Base-by-base conservation (phyloP, 2,797 vertebrate species). In the Acrossocheilus wenchowensis region DNA sequence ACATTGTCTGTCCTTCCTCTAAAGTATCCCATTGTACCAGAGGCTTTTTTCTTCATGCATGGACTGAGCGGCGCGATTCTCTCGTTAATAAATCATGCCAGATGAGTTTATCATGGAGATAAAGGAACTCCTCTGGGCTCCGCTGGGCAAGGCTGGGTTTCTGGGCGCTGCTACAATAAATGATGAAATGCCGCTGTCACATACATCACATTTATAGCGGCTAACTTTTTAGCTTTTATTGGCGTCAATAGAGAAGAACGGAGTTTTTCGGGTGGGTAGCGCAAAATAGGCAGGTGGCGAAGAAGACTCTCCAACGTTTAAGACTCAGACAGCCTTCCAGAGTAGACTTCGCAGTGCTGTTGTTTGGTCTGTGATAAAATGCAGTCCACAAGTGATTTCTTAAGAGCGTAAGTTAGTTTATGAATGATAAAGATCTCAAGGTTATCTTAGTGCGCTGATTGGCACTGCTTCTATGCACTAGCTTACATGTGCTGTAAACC, bases 61-160 rank as follows among this genome's bases (percentile, higher is more conserved):
- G 82, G 83, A 87, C 85, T 88, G 87, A 88, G 87, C 86, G 93
- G 93, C 92, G 91, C 93, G 93, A 95, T 95, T 95, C 94, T 94
- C 94, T 94, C 93, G 94, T 96, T 95, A 95, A 96, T 96, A 96
- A 96, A 96, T 96, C 95, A 96, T 96, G 95, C 95, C 95, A 95
- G 95, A 95, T 95, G 95, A 96, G 95, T 96, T 95, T 96, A 96
- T 96, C 95, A 93, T 94, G 93, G 94, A 95, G 95, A 95, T 95
- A 95, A 94, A 94, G 94, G 94, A 93, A 92, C 92, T 95, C 94
- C 95, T 95, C 94, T 95, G 94, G 95, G 95, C 95, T 89, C 88
- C 92, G 89, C 92, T 88, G 93, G 94, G 94, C 95, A 95, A 95
- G 93, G 92, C 93, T 90, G 90, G 93, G 92, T 94, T 94, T 95